Conservation (phyloP, 2,113 vertebrate genomes). For the Ophiodon elongatus region DNA sequence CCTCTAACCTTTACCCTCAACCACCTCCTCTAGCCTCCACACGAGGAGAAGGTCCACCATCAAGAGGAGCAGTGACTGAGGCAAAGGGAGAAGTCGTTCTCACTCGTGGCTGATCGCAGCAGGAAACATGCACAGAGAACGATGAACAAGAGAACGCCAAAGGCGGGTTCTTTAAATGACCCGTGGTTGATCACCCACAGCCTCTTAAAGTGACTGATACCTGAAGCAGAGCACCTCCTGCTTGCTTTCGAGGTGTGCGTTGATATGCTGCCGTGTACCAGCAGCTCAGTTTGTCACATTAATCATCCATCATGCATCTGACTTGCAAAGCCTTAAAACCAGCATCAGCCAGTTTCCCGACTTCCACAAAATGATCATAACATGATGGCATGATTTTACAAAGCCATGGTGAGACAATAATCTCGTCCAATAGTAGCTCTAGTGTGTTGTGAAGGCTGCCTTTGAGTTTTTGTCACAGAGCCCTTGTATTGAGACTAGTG, state of each 20-base stretch:
- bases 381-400: neutral
- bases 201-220: slow-evolving; percentile 1
- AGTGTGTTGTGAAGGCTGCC: neutral
- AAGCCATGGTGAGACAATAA: neutral
- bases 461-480: slow-evolving; percentile 5
- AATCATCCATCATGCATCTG: slow-evolving; percentile 3
- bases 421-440: neutral
- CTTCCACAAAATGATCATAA: neutral
- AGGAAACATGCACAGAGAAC: neutral
- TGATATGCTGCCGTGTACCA: slow-evolving; percentile 41
- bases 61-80: slow-evolving; percentile 11
- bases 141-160: neutral
- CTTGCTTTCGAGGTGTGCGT: slow-evolving; percentile 16
- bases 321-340: slow-evolving; percentile 3
- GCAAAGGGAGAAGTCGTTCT: slow-evolving; percentile 56
- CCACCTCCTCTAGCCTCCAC: slow-evolving; percentile 31
- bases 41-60: slow-evolving; percentile 47
- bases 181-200: neutral
- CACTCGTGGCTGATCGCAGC: slow-evolving; percentile 16
- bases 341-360: neutral
- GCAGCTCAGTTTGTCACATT: slow-evolving; percentile 39
- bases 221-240: neutral
- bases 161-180: neutral
- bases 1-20: slow-evolving; percentile 68
- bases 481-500: neutral